Percentiles rank a stretch among this genome's conserved stretches.
These are phyloP conservation scores for Charaxes varanes DNA, from an alignment of 1,140 invertebrate genomes.

Conservation along the genomic window DNA sequence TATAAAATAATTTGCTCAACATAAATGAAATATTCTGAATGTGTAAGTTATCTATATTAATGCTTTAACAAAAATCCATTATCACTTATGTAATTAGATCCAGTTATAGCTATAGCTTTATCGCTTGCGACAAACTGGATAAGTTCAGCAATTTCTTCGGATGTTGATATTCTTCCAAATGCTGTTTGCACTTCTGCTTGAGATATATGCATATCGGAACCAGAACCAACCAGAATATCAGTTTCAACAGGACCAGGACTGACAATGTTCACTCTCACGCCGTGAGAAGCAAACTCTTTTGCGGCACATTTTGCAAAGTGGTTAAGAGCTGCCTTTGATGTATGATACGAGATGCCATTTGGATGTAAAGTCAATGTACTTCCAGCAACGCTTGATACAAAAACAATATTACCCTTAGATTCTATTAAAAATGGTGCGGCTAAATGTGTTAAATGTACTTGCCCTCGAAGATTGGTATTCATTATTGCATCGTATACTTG, in stretches of 20 bases:
- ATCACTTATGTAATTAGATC: background rate
- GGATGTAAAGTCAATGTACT: background rate
- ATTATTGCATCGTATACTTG: constrained; percentile 11
- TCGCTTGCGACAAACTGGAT: background rate
- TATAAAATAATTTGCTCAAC: too few species aligned
- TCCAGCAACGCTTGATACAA: constrained; percentile 19
- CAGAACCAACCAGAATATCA: background rate
- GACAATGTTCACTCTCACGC: constrained; percentile 4
- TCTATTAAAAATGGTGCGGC: constrained; percentile 14
- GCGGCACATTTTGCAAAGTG: constrained; percentile 8
- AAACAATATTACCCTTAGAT: constrained; percentile 23
- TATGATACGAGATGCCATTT: background rate
- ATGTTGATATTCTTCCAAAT: background rate
- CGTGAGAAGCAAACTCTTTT: constrained; percentile 3
- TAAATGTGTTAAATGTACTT: constrained; percentile 11
- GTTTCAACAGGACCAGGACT: constrained; percentile 4
- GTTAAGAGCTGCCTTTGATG: constrained; percentile 10
- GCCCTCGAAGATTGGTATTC: constrained; percentile 12
- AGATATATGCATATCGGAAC: too few species aligned
- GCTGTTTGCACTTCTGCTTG: background rate
- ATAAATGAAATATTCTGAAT: too few species aligned
- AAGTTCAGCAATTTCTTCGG: background rate
- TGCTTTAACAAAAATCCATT: background rate
- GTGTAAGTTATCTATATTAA: background rate
- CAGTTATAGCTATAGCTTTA: constrained; percentile 2